Base-by-base conservation (phyloP, 1,140 invertebrate genomes). In the Uloborus diversus region DNA sequence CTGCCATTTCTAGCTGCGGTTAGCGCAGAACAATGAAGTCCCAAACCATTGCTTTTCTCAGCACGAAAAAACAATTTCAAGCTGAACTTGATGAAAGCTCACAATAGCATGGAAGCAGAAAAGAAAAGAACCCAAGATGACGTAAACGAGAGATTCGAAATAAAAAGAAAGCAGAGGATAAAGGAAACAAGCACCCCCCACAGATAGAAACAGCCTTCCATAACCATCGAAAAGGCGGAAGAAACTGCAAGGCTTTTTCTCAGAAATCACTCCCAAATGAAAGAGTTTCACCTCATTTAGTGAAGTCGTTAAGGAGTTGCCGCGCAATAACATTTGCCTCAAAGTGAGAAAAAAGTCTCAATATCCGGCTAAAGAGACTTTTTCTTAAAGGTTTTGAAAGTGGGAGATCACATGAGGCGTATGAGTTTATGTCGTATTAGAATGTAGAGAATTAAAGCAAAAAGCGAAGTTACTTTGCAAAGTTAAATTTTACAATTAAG, bases 201-300 rank as follows among this genome's bases (percentile, higher is more conserved):
- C 33, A 61, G 69, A 73, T 61, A 73, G 69, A 42, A 73, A 68
- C 33, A 30, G n/a, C 11, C 37, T 23, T 30, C 71, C 71, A 75
- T 75, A 75, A 75, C 71, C 71, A 64, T 75, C 56, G 59, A 51
- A 23, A 14, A 9, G 23, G 37, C 37, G 56, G 71, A 64, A 75
- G 56, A 59, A 51, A 61, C 23, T 49, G 59, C 37, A 64, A 35
- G 20, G 56, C 56, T 32, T 51, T 62, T 47, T 51, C 42, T 33
- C 56, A 75, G 47, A 53, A 75, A 75, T 75, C 71, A 64, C 71
- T 64, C 57, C 71, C 71, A 64, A 75, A 75, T 75, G 71, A 75
- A 51, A 62, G 57, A 75, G 57, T 75, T 64, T 75, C 71, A 75
- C 71, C 71, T 75, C 71, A 75, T 75, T 75, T 75, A 75, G 71